Base-by-base conservation (phyloP, 2,113 vertebrate species). In the Turnix velox region DNA sequence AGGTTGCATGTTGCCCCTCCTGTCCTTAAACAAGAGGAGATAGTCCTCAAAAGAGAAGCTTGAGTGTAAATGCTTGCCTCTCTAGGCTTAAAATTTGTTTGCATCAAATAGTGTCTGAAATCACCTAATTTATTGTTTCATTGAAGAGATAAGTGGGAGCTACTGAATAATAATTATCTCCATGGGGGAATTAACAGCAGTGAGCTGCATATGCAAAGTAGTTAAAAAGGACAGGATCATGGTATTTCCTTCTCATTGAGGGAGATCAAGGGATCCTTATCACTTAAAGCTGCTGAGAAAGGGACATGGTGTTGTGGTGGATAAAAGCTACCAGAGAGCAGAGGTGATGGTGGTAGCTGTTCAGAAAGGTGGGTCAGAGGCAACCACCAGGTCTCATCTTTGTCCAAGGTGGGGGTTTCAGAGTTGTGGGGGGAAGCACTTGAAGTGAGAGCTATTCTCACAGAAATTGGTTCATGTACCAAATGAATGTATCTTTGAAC, bases 281-380 rank as follows among this genome's bases (percentile, higher is more conserved):
- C 19, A 8, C 17, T 28, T 27, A 19, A 63, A 72, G 10, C 3
- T 33, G 20, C 61, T 67, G 57, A 78, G 57, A 67, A 37, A 51
- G 23, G 61, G 63, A 9, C 2, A 2, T 1, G 10, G 2, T 2
- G 11, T n/a, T n/a, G 9, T 13, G 16, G 3, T 14, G n/a, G 49
- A 37, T 27, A 18, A 37, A 76, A 57, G 24, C 27, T 19, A n/a
- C 22, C 42, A 12, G 52, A 52, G 51, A 40, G 45, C 54, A 88
- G 33, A 25, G 22, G 1, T 31, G 84, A 4, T 9, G n/a, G 24
- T 24, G 46, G 39, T 27, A 73, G 28, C 42, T 76, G 22, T 43
- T 65, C 37, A 57, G 63, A 17, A 51, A 59, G 43, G 23, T 58
- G 42, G 14, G 8, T 63, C 11, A n/a, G 82, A 68, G 31, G 6